Evolutionary conservation across 2,888 invertebrate species (phyloP).

Genomic region (Sylvicola fuscatus): DNA sequence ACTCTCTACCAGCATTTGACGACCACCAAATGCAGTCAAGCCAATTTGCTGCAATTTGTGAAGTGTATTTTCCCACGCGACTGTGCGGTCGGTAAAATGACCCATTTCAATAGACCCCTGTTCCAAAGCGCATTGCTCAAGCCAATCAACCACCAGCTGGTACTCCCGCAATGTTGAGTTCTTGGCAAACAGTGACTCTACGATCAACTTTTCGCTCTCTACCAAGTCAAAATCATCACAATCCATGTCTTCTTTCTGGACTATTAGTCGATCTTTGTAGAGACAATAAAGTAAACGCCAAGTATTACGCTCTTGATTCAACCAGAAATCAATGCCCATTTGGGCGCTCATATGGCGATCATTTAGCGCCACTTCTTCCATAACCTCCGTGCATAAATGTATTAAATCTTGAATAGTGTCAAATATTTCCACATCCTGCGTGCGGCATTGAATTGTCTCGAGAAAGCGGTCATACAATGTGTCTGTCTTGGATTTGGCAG

Average conservation of each 20-base stretch:
- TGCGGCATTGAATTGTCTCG: constrained; percentile 20
- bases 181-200: constrained; percentile 23
- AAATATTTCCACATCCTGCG: constrained; percentile 11
- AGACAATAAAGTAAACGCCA: constrained; percentile 71
- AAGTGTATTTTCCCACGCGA: constrained; percentile 83
- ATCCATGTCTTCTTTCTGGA: constrained; percentile 18
- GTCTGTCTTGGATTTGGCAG: constrained; percentile 12
- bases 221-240: constrained; percentile 23
- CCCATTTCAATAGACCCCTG: constrained; percentile 29
- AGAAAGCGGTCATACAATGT: constrained; percentile 19
- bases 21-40: constrained; percentile 34
- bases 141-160: constrained; percentile 81
- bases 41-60: constrained; percentile 44
- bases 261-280: constrained; percentile 54
- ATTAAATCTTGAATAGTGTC: constrained; percentile 10
- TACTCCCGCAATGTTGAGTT: constrained; percentile 41
- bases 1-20: constrained; percentile 36
- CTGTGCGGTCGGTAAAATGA: constrained; percentile 60
- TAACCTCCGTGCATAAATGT: constrained; percentile 8
- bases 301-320: constrained; percentile 69
- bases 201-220: constrained; percentile 31
- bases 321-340: constrained; percentile 22
- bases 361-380: constrained; percentile 7
- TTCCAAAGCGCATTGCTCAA: constrained; percentile 60
- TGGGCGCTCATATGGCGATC: constrained; percentile 1